Conservation (phyloP, 2,888 invertebrate species). For the Oscheius onirici region DNA sequence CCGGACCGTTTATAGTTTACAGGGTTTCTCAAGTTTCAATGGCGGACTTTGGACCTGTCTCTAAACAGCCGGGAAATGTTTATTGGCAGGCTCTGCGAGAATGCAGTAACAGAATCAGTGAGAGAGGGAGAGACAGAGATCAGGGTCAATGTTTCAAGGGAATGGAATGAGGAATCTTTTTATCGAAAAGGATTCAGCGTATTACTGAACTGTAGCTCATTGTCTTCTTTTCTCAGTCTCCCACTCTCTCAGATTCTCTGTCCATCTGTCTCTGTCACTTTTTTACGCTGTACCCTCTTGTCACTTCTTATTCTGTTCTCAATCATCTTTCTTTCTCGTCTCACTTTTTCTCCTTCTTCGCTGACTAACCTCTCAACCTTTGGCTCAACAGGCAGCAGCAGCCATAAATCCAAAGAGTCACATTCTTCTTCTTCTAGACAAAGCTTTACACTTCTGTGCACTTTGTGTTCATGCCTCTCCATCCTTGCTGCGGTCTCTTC, state of each 20-base stretch:
- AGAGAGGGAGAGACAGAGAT: neutral
- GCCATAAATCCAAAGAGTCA: neutral
- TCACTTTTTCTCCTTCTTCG: neutral
- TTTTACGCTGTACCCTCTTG: too few relatives aligned
- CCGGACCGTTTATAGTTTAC: too few relatives aligned
- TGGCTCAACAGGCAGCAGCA: neutral
- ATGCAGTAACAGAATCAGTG: neutral
- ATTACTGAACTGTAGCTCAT: neutral
- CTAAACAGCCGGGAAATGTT: too few relatives aligned
- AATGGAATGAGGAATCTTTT: neutral
- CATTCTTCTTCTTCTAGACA: neutral
- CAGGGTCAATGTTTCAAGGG: neutral
- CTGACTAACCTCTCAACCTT: neutral
- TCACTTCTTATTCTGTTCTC: neutral
- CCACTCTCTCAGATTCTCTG: neutral
- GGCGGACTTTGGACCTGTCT: too few relatives aligned
- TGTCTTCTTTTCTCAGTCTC: neutral
- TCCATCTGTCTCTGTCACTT: neutral
- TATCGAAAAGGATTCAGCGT: neutral
- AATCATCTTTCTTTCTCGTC: neutral
- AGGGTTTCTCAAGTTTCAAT: too few relatives aligned
- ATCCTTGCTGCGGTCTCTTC: neutral
- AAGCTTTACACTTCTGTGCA: neutral
- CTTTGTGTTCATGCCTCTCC: neutral
- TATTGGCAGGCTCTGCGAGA: neutral